Base-by-base conservation (phyloP, 2,888 invertebrate species). In the Eristalis tenax region DNA sequence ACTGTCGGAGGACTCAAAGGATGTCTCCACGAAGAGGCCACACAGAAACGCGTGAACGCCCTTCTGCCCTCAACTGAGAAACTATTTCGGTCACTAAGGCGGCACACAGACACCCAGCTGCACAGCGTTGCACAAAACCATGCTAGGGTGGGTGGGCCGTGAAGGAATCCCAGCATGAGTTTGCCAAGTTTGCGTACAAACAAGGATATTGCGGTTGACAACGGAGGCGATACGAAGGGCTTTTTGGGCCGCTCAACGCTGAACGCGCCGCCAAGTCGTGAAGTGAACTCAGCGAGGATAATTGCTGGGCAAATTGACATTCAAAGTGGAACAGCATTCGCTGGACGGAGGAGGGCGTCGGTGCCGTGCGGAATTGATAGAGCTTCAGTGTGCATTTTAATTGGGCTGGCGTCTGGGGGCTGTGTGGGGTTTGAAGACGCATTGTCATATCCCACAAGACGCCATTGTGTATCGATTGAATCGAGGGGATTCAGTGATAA, bases 81-180 rank as follows among this genome's bases (percentile, higher is more conserved):
- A 64, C 64, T 78, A 78, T 78, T 78, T 78, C 78, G 70, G 78
- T 78, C 78, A 78, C 71, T 71, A 71, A 78, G 70, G 78, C 78
- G 69, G 56, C 23, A 35, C 56, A 15, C 65, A 26, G 18, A 8
- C 10, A 18, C 50, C 18, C 18, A 26, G 13, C n/a, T n/a, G 15
- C 56, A 18, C 59, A 28, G 13, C n/a, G 13, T 26, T 15, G 2
- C 59, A n/a, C n/a, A n/a, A 13, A 8, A 11, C 57, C 22, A 56
- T 56, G 56, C 32, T 6, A 1, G 18, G 18, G 57, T 57, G 59
- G 59, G 23, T 23, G 23, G 26, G 15, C 26, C 40, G n/a, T 56
- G 43, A 50, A 57, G 64, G 57, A 64, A 64, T 56, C 38, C 26
- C 61, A 26, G 56, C 15, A 26, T 57, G 32, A 64, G 15, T 76